Evolutionary conservation across 2,797 vertebrate species (phyloP).

Genomic region (Chaetodon trifasciatus): DNA sequence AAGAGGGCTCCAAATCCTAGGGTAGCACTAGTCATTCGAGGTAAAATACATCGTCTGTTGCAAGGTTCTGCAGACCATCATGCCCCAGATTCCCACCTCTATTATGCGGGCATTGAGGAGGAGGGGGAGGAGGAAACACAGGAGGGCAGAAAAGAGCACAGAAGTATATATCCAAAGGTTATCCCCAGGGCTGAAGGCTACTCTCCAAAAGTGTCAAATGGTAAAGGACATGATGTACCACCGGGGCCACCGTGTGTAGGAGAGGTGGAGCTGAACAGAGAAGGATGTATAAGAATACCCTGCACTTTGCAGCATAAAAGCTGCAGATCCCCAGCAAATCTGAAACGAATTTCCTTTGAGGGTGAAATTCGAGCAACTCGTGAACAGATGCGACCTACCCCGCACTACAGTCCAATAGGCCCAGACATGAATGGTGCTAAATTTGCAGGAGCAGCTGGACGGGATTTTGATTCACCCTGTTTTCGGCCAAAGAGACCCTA

Average conservation of each 20-base stretch:
- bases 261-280: slow-evolving; percentile 88
- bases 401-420: slow-evolving; percentile 34
- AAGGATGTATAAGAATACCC: slow-evolving; percentile 86
- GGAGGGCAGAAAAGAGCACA: slow-evolving; percentile 70
- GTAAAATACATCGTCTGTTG: slow-evolving; percentile 93
- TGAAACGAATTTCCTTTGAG: slow-evolving; percentile 77
- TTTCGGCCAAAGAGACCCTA: slow-evolving; percentile 75
- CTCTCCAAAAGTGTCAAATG: slow-evolving; percentile 69
- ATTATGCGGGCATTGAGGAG: slow-evolving; percentile 86
- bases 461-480: slow-evolving; percentile 59
- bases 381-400: slow-evolving; percentile 39
- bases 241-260: slow-evolving; percentile 78
- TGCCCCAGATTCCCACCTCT: slow-evolving; percentile 83
- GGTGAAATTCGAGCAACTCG: slow-evolving; percentile 55
- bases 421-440: slow-evolving; percentile 71
- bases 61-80: slow-evolving; percentile 88
- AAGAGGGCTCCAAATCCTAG: slow-evolving; percentile 88
- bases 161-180: slow-evolving; percentile 57
- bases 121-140: slow-evolving; percentile 81
- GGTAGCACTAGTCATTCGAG: slow-evolving; percentile 84
- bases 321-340: slow-evolving; percentile 58
- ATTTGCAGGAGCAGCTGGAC: slow-evolving; percentile 49
- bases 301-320: slow-evolving; percentile 82
- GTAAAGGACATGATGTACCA: slow-evolving; percentile 62
- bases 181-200: slow-evolving; percentile 71